Evolutionary conservation across 2,113 vertebrate genomes (phyloP).

Genomic region (Heterocephalus glaber): DNA sequence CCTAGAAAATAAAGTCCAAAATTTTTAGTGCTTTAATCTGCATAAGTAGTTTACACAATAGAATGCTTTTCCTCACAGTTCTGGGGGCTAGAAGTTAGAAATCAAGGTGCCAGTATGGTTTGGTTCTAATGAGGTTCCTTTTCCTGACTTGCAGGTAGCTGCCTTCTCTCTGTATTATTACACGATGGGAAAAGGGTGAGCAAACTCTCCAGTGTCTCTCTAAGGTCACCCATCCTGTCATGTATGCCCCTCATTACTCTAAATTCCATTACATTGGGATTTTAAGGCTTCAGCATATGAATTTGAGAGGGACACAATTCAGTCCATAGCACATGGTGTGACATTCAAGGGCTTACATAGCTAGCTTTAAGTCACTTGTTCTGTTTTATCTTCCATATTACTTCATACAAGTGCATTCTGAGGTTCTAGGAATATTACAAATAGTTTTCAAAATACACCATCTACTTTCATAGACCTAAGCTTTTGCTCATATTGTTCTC

Average conservation of each 20-base stretch:
- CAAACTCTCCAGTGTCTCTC: not conserved
- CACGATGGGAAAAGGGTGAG: not conserved
- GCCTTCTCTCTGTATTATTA: not conserved
- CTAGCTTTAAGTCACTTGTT: slow-evolving; percentile 20
- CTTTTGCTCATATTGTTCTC: not conserved
- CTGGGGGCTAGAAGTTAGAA: slow-evolving; percentile 7
- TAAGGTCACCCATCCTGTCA: not conserved
- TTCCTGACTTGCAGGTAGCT: not conserved
- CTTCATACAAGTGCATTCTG: slow-evolving; percentile 8
- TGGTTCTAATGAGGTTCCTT: not conserved
- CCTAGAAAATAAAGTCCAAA: slow-evolving; percentile 10
- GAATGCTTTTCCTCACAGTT: not conserved
- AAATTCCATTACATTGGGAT: not conserved
- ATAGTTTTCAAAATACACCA: slow-evolving; percentile 20
- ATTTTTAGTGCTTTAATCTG: not conserved
- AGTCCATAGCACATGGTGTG: not conserved
- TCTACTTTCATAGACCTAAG: not conserved
- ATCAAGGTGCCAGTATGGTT: not conserved
- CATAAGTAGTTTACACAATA: not conserved
- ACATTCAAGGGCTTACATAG: slow-evolving; percentile 3
- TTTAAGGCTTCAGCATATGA: not conserved
- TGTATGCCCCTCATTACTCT: not conserved
- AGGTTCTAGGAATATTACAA: not conserved
- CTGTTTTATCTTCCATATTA: slow-evolving; percentile 34
- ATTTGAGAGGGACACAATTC: not conserved